Conservation (phyloP, 1,140 invertebrate species). For the Saxidomus purpurata region DNA sequence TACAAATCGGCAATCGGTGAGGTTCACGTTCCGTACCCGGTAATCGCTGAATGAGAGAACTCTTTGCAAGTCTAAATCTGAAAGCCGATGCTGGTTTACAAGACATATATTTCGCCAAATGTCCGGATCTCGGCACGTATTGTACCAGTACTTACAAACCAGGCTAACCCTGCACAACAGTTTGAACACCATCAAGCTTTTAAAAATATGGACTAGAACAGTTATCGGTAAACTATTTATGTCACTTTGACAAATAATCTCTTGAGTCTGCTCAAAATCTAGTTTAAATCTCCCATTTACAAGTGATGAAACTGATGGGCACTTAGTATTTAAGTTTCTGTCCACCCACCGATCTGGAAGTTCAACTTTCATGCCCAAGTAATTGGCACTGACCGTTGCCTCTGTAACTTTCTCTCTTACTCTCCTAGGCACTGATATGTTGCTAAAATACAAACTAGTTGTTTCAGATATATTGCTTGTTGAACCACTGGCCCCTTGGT, state of each 20-base stretch:
- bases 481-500: no score
- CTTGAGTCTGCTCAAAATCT: conserved; percentile 21
- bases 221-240: conserved; percentile 47
- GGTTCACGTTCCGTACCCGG: conserved; percentile 37
- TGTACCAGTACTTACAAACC: conserved; percentile 73
- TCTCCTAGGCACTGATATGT: no score
- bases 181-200: conserved; percentile 49
- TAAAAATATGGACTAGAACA: conserved; percentile 67
- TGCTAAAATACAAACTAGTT: no score
- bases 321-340: no score
- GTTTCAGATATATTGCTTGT: no score
- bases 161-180: conserved; percentile 50
- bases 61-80: conserved; percentile 44
- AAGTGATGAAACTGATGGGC: background rate
- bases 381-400: no score
- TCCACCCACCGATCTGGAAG: no score
- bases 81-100: conserved; percentile 58
- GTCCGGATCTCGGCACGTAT: conserved; percentile 61
- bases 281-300: background rate
- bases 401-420: no score
- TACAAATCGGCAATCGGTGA: conserved; percentile 44
- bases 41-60: conserved; percentile 18
- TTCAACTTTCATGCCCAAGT: no score
- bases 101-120: conserved; percentile 69
- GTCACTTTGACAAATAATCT: background rate